Base-by-base conservation (phyloP, 1,140 invertebrate species). In the Potamilus streckersoni region DNA sequence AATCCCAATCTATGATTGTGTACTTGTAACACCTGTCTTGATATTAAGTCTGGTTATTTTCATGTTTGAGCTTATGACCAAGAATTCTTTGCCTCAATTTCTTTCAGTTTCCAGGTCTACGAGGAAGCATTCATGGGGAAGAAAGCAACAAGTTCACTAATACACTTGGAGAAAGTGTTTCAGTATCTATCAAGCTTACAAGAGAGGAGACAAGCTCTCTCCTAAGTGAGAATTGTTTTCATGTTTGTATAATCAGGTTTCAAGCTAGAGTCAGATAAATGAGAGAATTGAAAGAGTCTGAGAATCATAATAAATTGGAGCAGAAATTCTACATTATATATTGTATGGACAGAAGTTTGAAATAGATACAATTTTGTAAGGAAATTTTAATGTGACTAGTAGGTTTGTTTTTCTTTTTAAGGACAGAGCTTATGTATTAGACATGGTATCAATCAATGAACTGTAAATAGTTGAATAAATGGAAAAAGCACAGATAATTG, bases 71-170 rank as follows among this genome's bases (percentile, higher is more conserved):
- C 16, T 19, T 23, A 16, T 17, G 0, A 17, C 16, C 17, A 66
- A 20, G 16, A 8, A 20, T 20, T 17, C 11, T 57, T 16, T 65
- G 20, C 56, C 16, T 57, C 20, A 12, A 38, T 74, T 64, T 68
- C 16, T 77, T 75, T 55, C 78, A 96, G 93, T 96, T 95, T 91
- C 95, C 96, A 80, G 92, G 92, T 55, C 89, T 97, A 79, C 88
- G 87, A 15, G 90, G 92, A 17, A 89, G 93, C 79, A 94, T 97
- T 16, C 91, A 93, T 85, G 96, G 96, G 0, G 96, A 98, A 89
- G 96, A 98, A 90, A 95, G 92, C 70, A 94, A 95, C 75, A 93
- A 92, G 82, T 97, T 97, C 79, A 93, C 92, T 20, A 95, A 95
- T 86, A 91, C 92, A 31, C 84, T 94, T 13, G 95, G 94, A 1